Percentiles rank a stretch among this genome's conserved stretches.
Evolutionary conservation across 2,113 vertebrate genomes (phyloP).

Genomic region (Epinephelus fuscoguttatus): DNA sequence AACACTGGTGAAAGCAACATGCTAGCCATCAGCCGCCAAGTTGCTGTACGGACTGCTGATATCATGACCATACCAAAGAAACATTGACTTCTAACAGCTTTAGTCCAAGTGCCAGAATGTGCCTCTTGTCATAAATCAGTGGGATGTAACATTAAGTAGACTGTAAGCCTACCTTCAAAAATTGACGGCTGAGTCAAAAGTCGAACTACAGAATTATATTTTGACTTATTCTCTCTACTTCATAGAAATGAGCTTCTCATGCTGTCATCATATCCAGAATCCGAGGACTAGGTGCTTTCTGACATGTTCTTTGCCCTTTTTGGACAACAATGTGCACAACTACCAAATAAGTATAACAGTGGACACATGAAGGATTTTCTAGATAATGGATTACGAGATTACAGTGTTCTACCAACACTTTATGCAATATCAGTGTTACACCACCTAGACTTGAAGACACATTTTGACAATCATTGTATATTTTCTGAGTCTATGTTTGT

Average conservation of each 20-base stretch:
- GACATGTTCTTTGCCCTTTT: constrained; percentile 39
- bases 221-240: constrained; percentile 8
- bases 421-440: constrained; percentile 63
- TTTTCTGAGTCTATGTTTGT: constrained; percentile 67
- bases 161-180: neutral
- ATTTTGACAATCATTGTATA: constrained; percentile 59
- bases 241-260: constrained; percentile 9
- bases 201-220: neutral
- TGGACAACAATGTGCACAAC: constrained; percentile 57
- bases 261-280: constrained; percentile 15
- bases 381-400: constrained; percentile 10
- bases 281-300: constrained; percentile 45
- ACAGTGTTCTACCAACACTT: constrained; percentile 40
- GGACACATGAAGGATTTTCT: constrained; percentile 28
- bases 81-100: constrained; percentile 14
- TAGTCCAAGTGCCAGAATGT: constrained; percentile 17
- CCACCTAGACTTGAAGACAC: constrained; percentile 77
- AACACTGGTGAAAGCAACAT: constrained; percentile 90
- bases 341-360: constrained; percentile 27
- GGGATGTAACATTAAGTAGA: constrained; percentile 3
- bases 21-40: constrained; percentile 18
- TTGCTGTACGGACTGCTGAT: neutral
- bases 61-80: constrained; percentile 46
- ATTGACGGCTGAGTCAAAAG: neutral
- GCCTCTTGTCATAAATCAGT: neutral